Base-by-base conservation (phyloP, 2,113 vertebrate species). In the Dasyurus viverrinus region DNA sequence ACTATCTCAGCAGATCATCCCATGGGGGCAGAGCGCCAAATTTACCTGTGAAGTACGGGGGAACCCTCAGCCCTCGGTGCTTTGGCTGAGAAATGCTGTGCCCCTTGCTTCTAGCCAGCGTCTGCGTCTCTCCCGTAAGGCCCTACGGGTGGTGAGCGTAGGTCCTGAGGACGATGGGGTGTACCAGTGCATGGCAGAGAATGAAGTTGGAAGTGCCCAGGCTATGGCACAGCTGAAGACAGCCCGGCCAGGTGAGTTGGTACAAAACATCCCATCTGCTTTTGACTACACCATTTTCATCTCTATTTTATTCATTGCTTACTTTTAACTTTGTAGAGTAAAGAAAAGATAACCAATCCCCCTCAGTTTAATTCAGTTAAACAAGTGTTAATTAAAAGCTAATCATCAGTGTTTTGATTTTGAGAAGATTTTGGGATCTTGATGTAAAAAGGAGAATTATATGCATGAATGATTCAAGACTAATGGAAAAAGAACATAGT, bases 181-280 rank as follows among this genome's bases (percentile, higher is more conserved):
- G 91, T 99, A 99, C 98, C 99, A 99, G 98, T 99, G 99, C 98
- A 99, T 99, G 99, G 99, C 99, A 0, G 99, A 99, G 98, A 99
- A 99, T 0, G 99, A 99, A 30, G 99, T 99, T 0, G 99, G 99
- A 42, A 99, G 99, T 0, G 99, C 99, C 0, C 99, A 99, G 89
- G 99, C 99, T 1, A 99, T 99, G 24, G 98, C 99, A 89, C 99
- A 99, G 22, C 99, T 99, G 90, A 98, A 99, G 97, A 99, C 99
- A 0, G 60, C 99, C 26, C 98, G 98, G 19, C 98, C 99, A 0
- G 99, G 99, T 99, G 94, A 97, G 98, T 91, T 16, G 16, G 9
- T 93, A n/a, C 76, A 3, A 42, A 3, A 25, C 26, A 30, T 7
- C 91, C n/a, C 36, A 8, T 42, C 19, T 84, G 7, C 8, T 84